Percentiles rank a stretch among this genome's conserved stretches.
These are phyloP conservation scores for Popillia japonica DNA, from an alignment of 1,140 invertebrate genomes.

Conservation along the genomic window DNA sequence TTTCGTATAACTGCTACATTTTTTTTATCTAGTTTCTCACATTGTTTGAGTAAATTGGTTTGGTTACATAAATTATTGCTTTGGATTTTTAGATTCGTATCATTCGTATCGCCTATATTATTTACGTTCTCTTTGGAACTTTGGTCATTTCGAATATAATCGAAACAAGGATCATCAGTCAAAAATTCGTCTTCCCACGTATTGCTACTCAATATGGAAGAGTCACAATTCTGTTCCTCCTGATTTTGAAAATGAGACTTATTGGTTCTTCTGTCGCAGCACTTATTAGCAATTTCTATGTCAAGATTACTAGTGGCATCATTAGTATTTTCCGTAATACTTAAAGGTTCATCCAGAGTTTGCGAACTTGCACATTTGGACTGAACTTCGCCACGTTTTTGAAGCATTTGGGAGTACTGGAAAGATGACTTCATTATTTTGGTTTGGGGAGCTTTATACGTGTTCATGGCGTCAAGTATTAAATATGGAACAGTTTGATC, in stretches of 20 bases:
- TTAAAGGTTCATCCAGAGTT: neutral
- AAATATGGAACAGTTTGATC: neutral
- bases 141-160: neutral
- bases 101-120: neutral
- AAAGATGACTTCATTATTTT: neutral
- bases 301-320: neutral
- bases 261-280: neutral
- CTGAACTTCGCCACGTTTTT: neutral
- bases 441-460: neutral
- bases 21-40: neutral
- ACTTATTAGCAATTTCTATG: neutral
- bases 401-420: neutral
- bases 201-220: neutral
- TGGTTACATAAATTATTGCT: neutral
- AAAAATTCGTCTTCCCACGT: conserved; percentile 34
- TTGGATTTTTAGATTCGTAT: neutral
- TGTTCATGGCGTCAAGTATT: neutral
- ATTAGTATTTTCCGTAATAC: neutral
- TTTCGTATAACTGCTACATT: neutral
- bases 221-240: neutral
- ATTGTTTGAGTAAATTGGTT: neutral
- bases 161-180: neutral
- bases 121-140: neutral
- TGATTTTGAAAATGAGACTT: neutral
- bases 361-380: neutral